Evolutionary conservation across 2,888 invertebrate genomes (phyloP).

Genomic region (Cerceris rybyensis): DNA sequence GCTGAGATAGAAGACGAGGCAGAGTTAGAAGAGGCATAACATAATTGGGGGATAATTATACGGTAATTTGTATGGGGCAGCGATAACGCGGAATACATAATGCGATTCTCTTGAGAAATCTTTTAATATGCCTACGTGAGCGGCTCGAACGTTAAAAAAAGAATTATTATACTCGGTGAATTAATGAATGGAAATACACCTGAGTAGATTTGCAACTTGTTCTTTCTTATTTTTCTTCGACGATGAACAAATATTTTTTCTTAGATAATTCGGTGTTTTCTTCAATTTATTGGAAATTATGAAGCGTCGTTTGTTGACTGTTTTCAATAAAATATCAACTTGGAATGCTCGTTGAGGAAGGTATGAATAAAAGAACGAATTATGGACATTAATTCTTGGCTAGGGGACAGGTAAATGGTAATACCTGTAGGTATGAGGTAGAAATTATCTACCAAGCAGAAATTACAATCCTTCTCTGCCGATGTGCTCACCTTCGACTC

Average conservation of each 20-base stretch:
- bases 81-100: conserved; percentile 11
- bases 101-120: conserved; percentile 3
- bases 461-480: not conserved
- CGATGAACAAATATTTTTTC: too few species aligned
- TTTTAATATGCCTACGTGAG: not conserved
- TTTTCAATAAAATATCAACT: too few species aligned
- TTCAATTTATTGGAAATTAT: too few species aligned
- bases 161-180: not conserved
- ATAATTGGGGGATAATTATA: conserved; percentile 13
- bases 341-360: too few species aligned
- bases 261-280: too few species aligned
- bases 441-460: not conserved
- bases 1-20: too few species aligned
- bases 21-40: not conserved
- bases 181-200: not conserved
- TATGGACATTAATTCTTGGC: too few species aligned
- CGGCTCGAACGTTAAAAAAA: not conserved
- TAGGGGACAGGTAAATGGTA: too few species aligned
- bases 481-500: not conserved
- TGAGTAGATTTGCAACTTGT: too few species aligned
- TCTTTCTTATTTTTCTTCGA: too few species aligned
- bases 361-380: too few species aligned
- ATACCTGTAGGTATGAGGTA: not conserved
- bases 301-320: too few species aligned
- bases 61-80: conserved; percentile 25